These are phyloP conservation scores for Laodelphax striatellus DNA, from an alignment of 1,140 invertebrate species.

Conservation along the genomic window DNA sequence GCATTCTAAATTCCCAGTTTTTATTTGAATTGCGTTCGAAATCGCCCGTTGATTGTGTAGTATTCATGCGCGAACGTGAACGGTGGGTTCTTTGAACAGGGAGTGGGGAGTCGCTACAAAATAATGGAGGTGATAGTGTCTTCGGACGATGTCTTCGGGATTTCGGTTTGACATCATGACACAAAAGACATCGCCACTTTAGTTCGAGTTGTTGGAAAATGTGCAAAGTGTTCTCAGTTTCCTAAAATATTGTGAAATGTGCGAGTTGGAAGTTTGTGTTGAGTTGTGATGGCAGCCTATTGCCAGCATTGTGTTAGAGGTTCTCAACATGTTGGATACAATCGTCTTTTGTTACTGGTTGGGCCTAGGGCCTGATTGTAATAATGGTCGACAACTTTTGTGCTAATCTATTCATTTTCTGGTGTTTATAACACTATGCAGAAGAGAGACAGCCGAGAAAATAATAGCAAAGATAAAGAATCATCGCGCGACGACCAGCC, in stretches of 20 bases:
- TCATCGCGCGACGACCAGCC: conserved; percentile 15
- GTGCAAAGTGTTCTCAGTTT: background rate
- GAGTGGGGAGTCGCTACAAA: conserved; percentile 10
- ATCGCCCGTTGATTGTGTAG: background rate
- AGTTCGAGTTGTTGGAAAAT: conserved; percentile 6
- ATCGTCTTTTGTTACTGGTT: conserved; percentile 13
- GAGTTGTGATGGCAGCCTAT: conserved; percentile 12
- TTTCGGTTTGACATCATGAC: conserved; percentile 6
- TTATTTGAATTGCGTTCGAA: background rate
- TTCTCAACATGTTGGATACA: conserved; percentile 13
- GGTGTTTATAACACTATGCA: conserved; percentile 23
- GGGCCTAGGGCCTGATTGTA: conserved; percentile 22
- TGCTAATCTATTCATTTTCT: conserved; percentile 14
- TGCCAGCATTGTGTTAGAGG: conserved; percentile 4
- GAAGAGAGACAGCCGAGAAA: conserved; percentile 23
- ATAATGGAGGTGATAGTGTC: conserved; percentile 22
- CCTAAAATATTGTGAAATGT: conserved; percentile 8
- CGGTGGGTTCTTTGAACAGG: conserved; percentile 1
- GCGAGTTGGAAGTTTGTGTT: background rate
- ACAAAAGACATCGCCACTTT: background rate
- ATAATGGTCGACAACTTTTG: conserved; percentile 15
- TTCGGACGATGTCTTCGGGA: conserved; percentile 10
- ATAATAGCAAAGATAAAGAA: conserved; percentile 20
- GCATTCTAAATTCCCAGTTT: background rate
- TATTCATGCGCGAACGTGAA: conserved; percentile 16